Evolutionary conservation across 37 sponge, comb jelly and placozoan species (phyloP), one percentile per base, ranked within the genome.

Genomic region (Ephydatia muelleri): DNA sequence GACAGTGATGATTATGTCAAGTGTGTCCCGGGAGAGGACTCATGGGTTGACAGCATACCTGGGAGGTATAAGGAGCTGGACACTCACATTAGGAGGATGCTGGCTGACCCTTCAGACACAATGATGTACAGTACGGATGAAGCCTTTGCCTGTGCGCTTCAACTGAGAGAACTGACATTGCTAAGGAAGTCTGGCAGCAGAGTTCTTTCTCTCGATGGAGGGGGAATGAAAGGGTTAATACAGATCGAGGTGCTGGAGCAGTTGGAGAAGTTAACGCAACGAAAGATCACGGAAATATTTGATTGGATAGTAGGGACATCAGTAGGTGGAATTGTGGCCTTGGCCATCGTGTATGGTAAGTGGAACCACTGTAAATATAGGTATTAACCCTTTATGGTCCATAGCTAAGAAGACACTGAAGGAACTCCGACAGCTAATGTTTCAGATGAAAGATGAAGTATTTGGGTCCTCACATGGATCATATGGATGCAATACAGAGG

Each of bases 401-500:
- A 21, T 14, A 84, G 77, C 84, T 64, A 72, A 72, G n/a, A 37
- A 49, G 28, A 75, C 38, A 23, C 65, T 66, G 22, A 35, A 28
- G 3, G 47, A 76, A 30, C 64, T 76, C 8, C 32, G 90, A 0
- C 80, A 84, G 57, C 76, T 89, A 23, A 85, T 85, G 69, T 89
- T 89, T 49, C 65, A 39, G 47, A 36, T 89, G 76, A 89, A 89
- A 47, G 90, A 89, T 69, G 75, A 89, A 72, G 82, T 89, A 29
- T 89, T 89, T 84, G 85, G 81, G n/a, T 74, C 72, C 38, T 57
- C 37, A 21, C 57, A 75, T 14, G 81, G 75, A 30, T 29, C 47
- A 31, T 40, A 80, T 34, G 38, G 47, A 19, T 81, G 80, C 77
- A 83, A 89, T 71, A 89, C 90, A 0, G 76, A 31, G 27, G 85